phyloP scores from a whole-genome alignment of 2,797 vertebrate genomes.

The Nothura maculosa region DNA sequence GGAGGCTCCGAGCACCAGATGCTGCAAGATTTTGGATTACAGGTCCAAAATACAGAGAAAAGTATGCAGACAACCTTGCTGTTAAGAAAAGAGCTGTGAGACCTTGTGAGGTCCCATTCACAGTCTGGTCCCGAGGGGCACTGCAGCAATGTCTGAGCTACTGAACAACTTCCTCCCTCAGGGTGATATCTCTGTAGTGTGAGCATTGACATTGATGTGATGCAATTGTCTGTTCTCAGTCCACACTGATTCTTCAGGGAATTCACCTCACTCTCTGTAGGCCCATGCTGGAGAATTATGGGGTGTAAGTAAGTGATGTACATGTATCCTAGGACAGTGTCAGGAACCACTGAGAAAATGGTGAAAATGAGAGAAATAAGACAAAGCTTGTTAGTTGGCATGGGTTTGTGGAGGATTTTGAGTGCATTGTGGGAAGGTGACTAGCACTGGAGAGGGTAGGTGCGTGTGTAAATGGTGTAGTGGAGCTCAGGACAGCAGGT shows the following conservation, averaged over 20 bases:
- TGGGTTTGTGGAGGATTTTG: neutral
- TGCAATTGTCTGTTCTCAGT: neutral
- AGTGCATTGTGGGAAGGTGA: neutral
- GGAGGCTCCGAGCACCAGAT: no score
- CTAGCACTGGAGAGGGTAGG: no score
- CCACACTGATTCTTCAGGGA: neutral
- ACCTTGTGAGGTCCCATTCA: accelerated
- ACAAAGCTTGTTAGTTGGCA: neutral
- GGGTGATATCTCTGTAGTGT: accelerated
- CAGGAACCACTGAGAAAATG: neutral
- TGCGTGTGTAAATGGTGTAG: neutral
- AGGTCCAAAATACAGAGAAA: neutral
- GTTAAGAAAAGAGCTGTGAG: neutral
- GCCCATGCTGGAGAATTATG: no score
- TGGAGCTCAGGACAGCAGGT: neutral
- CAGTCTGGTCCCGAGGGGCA: neutral
- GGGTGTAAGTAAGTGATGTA: neutral
- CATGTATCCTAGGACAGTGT: neutral
- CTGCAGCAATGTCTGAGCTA: neutral
- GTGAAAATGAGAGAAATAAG: neutral
- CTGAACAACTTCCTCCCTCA: neutral
- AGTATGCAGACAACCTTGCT: no score
- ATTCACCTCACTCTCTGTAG: neutral
- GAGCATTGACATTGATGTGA: accelerated
- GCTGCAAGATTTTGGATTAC: neutral